phyloP scores from a whole-genome alignment of 2,113 vertebrate species.

The Melierax canorus region DNA sequence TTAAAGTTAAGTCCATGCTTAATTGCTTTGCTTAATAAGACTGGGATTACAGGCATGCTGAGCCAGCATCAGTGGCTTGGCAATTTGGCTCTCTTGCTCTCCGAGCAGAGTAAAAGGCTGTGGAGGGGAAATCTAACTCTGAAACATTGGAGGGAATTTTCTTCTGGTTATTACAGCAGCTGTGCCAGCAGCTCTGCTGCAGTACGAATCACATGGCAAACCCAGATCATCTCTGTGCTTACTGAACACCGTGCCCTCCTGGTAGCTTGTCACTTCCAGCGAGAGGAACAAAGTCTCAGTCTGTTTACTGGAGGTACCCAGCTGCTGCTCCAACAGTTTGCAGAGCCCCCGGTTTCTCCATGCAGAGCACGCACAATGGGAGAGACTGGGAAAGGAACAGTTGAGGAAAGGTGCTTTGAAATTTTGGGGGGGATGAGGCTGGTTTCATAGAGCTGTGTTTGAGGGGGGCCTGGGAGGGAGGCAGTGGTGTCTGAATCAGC shows the following conservation, averaged over 20 bases:
- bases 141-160: neutral
- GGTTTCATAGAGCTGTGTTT: neutral
- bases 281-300: neutral
- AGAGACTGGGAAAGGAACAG: neutral
- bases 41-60: neutral
- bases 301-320: neutral
- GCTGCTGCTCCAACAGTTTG: neutral
- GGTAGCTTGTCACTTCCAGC: neutral
- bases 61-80: neutral
- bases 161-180: conserved; percentile 17
- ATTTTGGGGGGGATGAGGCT: neutral
- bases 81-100: neutral
- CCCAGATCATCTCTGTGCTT: neutral
- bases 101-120: neutral
- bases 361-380: neutral
- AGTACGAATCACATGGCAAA: conserved; percentile 46
- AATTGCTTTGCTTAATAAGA: conserved; percentile 28
- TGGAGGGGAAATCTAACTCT: neutral
- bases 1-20: neutral
- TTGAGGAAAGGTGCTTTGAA: neutral
- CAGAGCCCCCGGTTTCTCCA: rapidly evolving
- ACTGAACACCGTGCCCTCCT: neutral
- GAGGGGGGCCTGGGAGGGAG: neutral
- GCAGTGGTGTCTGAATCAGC: neutral
- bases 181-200: conserved; percentile 57